Base-by-base conservation (phyloP, 2,888 invertebrate species). In the Helicoverpa assulta region DNA sequence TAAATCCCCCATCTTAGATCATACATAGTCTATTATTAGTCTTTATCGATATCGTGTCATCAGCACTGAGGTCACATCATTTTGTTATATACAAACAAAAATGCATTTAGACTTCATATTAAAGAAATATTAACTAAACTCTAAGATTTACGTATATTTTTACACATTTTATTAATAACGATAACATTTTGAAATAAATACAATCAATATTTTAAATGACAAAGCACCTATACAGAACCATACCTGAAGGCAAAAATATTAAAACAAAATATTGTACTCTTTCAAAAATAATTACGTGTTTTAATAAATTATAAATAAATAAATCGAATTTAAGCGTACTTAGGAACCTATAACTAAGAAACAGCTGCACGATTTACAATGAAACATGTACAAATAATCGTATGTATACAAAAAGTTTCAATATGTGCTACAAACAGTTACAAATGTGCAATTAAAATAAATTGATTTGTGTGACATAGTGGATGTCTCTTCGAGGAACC, bases 271-370 rank as follows among this genome's bases (percentile, higher is more conserved):
- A 76, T 78, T 82, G 84, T 83, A 82, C 84, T 82, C 50, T 51
- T 77, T 47, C 4, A 40, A 40, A 67, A 65, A 69, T 68, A 70
- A 57, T 65, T 68, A 76, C 29, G 40, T 55, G 56, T 64, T 56
- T 66, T 68, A 43, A 43, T 43, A 33, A 75, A 59, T 62, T 59
- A 65, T 57, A 60, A 68, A 76, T 64, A 67, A 73, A 79, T 69
- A 67, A 70, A 57, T 55, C 61, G 60, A 67, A 73, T 66, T 61
- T 80, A 83, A 82, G 84, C 84, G 83, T 83, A 84, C 62, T 80
- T 82, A 76, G 73, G 76, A 80, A 82, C 80, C 57, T 76, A 73
- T 62, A 52, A 58, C 66, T 69, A 78, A 21, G 51, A 66, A 67
- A 68, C 63, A 80, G 82, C 73, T 83, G 84, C 81, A 73, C 66